These are phyloP conservation scores for Oryzias sinensis DNA, from an alignment of 2,797 vertebrate species.

Conservation along the genomic window DNA sequence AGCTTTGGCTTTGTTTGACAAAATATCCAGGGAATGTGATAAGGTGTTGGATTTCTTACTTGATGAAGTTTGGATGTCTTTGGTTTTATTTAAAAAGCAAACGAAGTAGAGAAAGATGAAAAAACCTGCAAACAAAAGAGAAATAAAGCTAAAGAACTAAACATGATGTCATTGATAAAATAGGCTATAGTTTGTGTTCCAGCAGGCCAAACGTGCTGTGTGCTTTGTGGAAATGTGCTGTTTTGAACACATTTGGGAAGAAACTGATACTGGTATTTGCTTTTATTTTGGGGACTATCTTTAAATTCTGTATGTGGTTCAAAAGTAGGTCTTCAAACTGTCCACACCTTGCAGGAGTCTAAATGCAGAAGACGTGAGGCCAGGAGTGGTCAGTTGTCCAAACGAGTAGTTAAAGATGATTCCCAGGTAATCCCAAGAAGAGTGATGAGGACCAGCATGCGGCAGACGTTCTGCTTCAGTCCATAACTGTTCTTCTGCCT, in stretches of 20 bases:
- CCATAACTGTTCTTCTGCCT: constrained; percentile 22
- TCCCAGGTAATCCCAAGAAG: constrained; percentile 79
- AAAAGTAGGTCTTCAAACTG: neutral
- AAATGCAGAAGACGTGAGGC: constrained; percentile 78
- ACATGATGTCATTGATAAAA: neutral
- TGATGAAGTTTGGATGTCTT: too few relatives aligned
- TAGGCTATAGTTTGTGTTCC: neutral
- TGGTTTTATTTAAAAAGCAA: constrained; percentile 26
- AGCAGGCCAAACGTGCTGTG: neutral
- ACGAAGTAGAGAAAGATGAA: constrained; percentile 63
- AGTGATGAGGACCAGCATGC: constrained; percentile 62
- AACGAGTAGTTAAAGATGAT: constrained; percentile 76
- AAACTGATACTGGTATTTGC: too few relatives aligned
- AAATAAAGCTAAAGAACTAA: neutral
- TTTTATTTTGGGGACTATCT: too few relatives aligned
- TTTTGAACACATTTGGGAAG: too few relatives aligned
- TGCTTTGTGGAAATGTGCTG: neutral
- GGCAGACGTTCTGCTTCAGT: constrained; percentile 54
- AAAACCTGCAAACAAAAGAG: constrained; percentile 38
- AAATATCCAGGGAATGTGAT: too few relatives aligned
- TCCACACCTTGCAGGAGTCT: constrained; percentile 75
- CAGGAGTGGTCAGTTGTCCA: constrained; percentile 22
- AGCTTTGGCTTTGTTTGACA: too few relatives aligned
- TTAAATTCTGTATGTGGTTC: too few relatives aligned
- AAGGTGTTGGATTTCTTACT: too few relatives aligned